These are phyloP conservation scores for Strix uralensis DNA, from an alignment of 2,113 vertebrate species.

Conservation along the genomic window DNA sequence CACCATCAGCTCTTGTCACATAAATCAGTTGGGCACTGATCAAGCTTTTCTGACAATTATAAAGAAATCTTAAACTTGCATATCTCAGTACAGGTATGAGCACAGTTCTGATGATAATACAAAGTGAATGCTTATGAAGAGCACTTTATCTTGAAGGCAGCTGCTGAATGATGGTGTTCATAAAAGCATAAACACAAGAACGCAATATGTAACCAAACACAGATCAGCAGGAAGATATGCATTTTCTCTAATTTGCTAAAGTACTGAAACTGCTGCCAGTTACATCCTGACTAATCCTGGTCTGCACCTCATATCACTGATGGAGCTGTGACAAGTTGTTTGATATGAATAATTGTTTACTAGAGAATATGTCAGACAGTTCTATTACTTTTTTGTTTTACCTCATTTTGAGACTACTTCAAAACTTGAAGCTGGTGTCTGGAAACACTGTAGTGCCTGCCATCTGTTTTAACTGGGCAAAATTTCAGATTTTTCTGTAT, in stretches of 20 bases:
- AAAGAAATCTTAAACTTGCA: background rate
- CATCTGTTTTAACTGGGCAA: slow-evolving; percentile 51
- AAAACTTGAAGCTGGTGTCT: slow-evolving; percentile 11
- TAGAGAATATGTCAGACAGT: background rate
- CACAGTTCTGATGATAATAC: background rate
- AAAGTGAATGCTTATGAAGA: background rate
- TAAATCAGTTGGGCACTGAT: background rate
- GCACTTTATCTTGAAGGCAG: background rate
- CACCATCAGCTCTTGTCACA: background rate
- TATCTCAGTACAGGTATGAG: background rate
- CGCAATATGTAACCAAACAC: background rate
- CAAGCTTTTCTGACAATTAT: background rate
- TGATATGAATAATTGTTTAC: slow-evolving; percentile 3
- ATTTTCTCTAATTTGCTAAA: background rate
- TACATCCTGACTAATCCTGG: background rate
- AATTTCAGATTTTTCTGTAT: background rate
- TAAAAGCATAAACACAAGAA: background rate
- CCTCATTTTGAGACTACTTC: slow-evolving; percentile 7
- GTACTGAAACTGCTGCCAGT: background rate
- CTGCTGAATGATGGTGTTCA: background rate
- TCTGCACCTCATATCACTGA: background rate
- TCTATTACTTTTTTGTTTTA: slow-evolving; percentile 27
- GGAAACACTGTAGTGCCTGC: slow-evolving; percentile 17
- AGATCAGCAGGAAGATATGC: background rate
- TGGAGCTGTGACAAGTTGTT: background rate